Base-by-base conservation (phyloP, 2,888 invertebrate species). In the Acanthosoma haemorrhoidale region DNA sequence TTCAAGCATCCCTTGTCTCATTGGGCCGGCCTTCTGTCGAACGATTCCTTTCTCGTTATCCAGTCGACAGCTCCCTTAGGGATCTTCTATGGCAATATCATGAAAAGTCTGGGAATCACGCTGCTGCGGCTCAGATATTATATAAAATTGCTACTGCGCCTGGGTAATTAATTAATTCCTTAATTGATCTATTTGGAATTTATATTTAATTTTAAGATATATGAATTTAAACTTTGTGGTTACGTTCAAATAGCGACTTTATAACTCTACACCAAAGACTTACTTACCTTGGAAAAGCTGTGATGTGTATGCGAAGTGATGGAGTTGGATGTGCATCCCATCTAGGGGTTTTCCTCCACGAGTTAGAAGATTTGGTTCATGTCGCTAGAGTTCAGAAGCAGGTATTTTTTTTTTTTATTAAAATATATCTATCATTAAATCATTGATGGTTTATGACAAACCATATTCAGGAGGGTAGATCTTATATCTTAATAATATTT, bases 81-180 rank as follows among this genome's bases (percentile, higher is more conserved):
- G 94, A 96, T 79, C 82, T 98, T 74, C 82, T 98, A 69, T 98
- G 98, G 97, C 94, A 94, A 80, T 96, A 92, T 79, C 95, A 97
- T 77, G 96, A 98, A 80, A 90, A 91, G 79, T 90, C 89, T 77
- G 90, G 90, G 31, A 94, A 96, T 79, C 97, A 95, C 78, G 87
- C 91, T 1, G 90, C 93, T 9, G 98, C 98, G 1, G 96, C 98
- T 0, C 88, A 90, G 77, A 92, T 97, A 74, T 83, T 98, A 2
- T 90, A 92, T 75, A 89, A 89, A 76, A 84, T 98, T 71, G 94
- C 98, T 3, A 90, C 89, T 18, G 85, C 85, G 77, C 83, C 84
- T 13, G 87, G 86, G 87, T 87, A 78, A 51, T 51, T 18, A 3
- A 41, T 41, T 31, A 15, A 21, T 18, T 60, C 61, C 1, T 63